Evolutionary conservation across 2,113 vertebrate genomes (phyloP).

Genomic region (Vombatus ursinus): DNA sequence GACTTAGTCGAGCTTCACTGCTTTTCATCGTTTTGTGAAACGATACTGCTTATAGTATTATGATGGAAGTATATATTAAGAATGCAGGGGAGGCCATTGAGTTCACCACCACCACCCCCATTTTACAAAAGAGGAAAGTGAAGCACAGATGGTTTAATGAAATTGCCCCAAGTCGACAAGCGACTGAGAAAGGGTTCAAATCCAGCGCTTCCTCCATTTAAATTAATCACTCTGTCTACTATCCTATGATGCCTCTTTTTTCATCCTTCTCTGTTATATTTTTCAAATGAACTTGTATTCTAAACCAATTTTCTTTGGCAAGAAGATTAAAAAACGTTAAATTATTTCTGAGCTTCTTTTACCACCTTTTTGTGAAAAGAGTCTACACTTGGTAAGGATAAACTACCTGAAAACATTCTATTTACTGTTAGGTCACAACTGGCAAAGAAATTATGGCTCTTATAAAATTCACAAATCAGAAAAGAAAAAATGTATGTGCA

Average conservation of each 20-base stretch:
- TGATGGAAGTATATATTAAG: not conserved
- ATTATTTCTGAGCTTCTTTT: not conserved
- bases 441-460: conserved; percentile 25
- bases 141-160: not conserved
- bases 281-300: not conserved
- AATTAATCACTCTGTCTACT: not conserved
- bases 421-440: conserved; percentile 31
- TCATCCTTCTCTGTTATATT: not conserved
- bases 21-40: not conserved
- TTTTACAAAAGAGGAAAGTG: not conserved
- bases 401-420: conserved; percentile 23
- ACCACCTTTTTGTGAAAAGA: not conserved
- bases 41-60: not conserved
- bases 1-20: not conserved
- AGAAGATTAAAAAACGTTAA: not conserved
- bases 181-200: not conserved
- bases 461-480: conserved; percentile 18
- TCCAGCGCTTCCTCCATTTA: not conserved
- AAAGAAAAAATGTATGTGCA: not conserved
- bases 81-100: not conserved
- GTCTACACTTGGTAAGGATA: not conserved
- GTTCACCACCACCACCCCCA: not conserved
- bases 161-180: not conserved
- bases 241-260: not conserved
- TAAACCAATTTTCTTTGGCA: not conserved